Conservation (phyloP, 64 coral and sea anemone genomes). For the Orbicella faveolata region DNA sequence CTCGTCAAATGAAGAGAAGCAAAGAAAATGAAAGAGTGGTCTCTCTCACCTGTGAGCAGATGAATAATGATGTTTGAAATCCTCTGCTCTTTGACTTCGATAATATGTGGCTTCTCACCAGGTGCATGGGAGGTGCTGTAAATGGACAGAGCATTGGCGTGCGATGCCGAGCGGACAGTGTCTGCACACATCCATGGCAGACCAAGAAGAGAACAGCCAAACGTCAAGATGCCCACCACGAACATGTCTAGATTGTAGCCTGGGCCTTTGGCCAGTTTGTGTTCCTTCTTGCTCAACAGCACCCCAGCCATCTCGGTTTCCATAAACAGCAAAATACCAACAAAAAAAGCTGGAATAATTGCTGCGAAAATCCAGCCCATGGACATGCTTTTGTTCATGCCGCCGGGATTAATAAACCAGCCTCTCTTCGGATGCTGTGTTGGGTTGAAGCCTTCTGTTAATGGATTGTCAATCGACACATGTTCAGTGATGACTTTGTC, state of each 20-base stretch:
- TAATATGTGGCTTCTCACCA: slow-evolving; percentile 68
- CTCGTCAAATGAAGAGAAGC: too few species aligned
- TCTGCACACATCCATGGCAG: slow-evolving; percentile 87
- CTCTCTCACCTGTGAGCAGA: slow-evolving; percentile 62
- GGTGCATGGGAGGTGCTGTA: slow-evolving; percentile 82
- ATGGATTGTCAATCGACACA: slow-evolving; percentile 36
- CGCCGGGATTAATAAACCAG: slow-evolving; percentile 77
- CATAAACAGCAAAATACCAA: slow-evolving; percentile 84
- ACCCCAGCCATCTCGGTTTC: slow-evolving; percentile 85
- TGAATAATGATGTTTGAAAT: slow-evolving; percentile 84
- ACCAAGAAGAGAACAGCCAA: slow-evolving; percentile 71
- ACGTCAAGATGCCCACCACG: slow-evolving; percentile 64
- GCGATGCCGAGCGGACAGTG: slow-evolving; percentile 74
- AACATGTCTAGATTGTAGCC: slow-evolving; percentile 84
- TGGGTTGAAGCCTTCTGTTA: slow-evolving; percentile 39
- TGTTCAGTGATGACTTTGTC: slow-evolving; percentile 64
- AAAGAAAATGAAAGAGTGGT: too few species aligned
- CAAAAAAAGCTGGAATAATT: slow-evolving; percentile 81
- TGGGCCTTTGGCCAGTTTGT: slow-evolving; percentile 71
- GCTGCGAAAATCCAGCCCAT: slow-evolving; percentile 85
- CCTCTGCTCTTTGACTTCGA: slow-evolving; percentile 80
- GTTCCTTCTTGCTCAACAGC: slow-evolving; percentile 79
- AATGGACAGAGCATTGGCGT: slow-evolving; percentile 69
- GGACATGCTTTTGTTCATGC: slow-evolving; percentile 44
- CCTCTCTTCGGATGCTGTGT: slow-evolving; percentile 41